Evolutionary conservation across 2,888 invertebrate genomes (phyloP), one percentile per base, ranked within the genome.

Genomic region (Lottia scabra): DNA sequence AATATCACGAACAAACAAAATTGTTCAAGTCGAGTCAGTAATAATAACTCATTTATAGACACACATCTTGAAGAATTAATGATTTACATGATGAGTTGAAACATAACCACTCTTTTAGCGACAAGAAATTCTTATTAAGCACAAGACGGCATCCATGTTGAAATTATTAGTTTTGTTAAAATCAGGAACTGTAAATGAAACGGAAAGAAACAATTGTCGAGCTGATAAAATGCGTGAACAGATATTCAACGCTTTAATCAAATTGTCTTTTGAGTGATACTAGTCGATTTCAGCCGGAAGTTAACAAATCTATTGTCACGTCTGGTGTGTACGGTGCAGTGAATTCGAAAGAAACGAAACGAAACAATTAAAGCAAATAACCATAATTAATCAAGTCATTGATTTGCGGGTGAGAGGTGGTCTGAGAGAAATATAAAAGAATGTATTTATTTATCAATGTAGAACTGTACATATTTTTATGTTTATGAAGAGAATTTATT

Each of bases 221-320:
- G 23, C 23, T 19, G 10, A 23, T 8, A 13, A 23, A 0, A 23
- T 23, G 19, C 56, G 23, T 56, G 56, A 56, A 56, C 19, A 56
- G 13, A 56, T 56, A 56, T 56, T 56, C 56, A 23, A 19, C 56
- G 23, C 23, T 56, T 56, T 56, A 56, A 56, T 56, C 56, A 56
- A 23, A 56, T 56, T 56, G 56, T 56, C 56, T 56, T 56, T 56
- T 23, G 56, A 23, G 13, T 56, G 56, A 56, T 56, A 56, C 56
- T 56, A 23, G 56, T 56, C 56, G 19, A 19, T 19, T 56, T 56
- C 56, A 56, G 56, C 56, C 56, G 56, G 56, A 56, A 56, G 56
- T 56, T 56, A 56, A 23, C 56, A 56, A 56, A 56, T 23, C 56
- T 56, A 56, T 56, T 56, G 56, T 56, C 56, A 56, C 56, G 56